Base-by-base conservation (phyloP, 2,888 invertebrate genomes). In the Emesis russula region DNA sequence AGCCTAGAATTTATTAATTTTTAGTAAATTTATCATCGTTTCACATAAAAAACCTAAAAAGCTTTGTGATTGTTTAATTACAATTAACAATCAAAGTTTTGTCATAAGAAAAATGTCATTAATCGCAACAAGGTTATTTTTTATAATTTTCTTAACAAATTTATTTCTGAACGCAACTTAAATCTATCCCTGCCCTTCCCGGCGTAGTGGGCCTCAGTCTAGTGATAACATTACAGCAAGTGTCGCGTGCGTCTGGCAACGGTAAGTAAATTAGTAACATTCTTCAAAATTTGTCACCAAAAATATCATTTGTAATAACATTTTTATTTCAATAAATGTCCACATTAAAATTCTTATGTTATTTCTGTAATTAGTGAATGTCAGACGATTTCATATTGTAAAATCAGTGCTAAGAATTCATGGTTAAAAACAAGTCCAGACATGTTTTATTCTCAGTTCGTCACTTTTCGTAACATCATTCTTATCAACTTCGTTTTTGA, bases 381-480 rank as follows among this genome's bases (percentile, higher is more conserved):
- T 18, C 58, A 18, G 13, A 58, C 58, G 58, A 18, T 63, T 63
- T 63, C 25, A 63, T 63, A 4, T 63, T 63, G 18, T 63, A 15
- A 63, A 63, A 63, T 63, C 58, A 63, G n/a, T 63, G 25, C 25
- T 63, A 6, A 63, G 58, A 63, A 63, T 63, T 18, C 58, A 63
- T n/a, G 58, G n/a, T 63, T 63, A 63, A n/a, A n/a, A 63, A 63
- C 58, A 63, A n/a, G 58, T 63, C 58, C 5, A 63, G 18, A 63
- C 58, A 63, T 63, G 7, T 63, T 63, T 63, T 63, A 63, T 63
- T 63, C 58, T 63, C 58, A 63, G 18, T 63, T 63, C 58, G 58
- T 63, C 58, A 63, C 58, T 63, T 63, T 63, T 63, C 18, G 63
- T 63, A 63, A n/a, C 25, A 6, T 63, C 63, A 63, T 63, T 63